Evolutionary conservation across 2,888 invertebrate species (phyloP).

Genomic region (Odontocerum albicorne): DNA sequence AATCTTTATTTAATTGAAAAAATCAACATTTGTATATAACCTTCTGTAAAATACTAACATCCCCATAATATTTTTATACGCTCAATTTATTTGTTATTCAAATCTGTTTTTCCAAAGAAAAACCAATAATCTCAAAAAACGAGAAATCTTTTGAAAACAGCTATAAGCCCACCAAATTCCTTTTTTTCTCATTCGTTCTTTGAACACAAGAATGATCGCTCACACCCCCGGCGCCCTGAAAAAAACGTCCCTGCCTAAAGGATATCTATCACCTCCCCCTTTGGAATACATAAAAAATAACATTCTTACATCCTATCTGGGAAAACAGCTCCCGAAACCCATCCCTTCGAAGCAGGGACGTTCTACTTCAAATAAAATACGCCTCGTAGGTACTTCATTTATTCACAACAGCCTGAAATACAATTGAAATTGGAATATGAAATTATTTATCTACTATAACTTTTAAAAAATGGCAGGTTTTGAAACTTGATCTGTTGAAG

Average conservation of each 20-base stretch:
- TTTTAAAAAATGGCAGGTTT: too few relatives aligned
- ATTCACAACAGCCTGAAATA: too few relatives aligned
- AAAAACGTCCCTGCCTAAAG: constrained; percentile 33
- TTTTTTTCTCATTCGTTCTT: constrained; percentile 37
- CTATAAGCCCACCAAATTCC: constrained; percentile 15
- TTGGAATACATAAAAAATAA: constrained; percentile 37
- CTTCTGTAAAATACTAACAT: too few relatives aligned
- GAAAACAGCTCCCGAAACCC: constrained; percentile 9
- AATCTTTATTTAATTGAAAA: too few relatives aligned
- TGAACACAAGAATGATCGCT: constrained; percentile 47
- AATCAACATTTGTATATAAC: too few relatives aligned
- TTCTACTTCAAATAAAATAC: too few relatives aligned
- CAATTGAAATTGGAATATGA: too few relatives aligned
- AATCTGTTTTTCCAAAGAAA: constrained; percentile 21
- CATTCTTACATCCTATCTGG: constrained; percentile 31
- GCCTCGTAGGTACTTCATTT: neutral
- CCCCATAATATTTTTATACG: too few relatives aligned
- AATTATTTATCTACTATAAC: too few relatives aligned
- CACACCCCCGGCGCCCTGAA: constrained; percentile 36
- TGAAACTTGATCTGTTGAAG: too few relatives aligned
- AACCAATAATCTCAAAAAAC: constrained; percentile 25
- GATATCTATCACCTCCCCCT: constrained; percentile 36
- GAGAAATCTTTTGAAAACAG: constrained; percentile 19
- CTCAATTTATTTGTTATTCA: constrained; percentile 25
- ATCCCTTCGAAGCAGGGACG: constrained; percentile 6